Base-by-base conservation (phyloP, 2,797 vertebrate genomes). In the Meriones psammophilus region DNA sequence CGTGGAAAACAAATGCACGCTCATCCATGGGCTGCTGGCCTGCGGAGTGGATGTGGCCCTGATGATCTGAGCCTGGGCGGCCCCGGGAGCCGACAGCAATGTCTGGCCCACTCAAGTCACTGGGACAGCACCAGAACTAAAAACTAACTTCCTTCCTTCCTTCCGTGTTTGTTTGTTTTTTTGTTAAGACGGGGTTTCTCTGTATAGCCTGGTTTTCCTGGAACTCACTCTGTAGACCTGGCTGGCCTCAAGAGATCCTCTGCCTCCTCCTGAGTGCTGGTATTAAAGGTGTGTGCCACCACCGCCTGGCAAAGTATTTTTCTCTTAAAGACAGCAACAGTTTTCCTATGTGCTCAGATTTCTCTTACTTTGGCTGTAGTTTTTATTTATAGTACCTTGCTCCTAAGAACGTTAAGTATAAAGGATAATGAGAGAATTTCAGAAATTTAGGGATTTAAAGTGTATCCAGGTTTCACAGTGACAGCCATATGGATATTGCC, bases 11-110 rank as follows among this genome's bases (percentile, higher is more conserved):
- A n/a, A 5, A 28, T 18, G 85, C 71, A 8, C 54, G 71, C 26
- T 5, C 56, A 26, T 58, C 50, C 2, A 15, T 33, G 81, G 17
- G 62, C 54, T 60, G 68, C 50, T 28, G 33, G 26, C n/a, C 50
- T 15, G 50, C 14, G 15, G 1, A 4, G 24, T 9, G 14, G 18
- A 28, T 9, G 62, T 7, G 18, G 33, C 64, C 39, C 0, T 5
- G 62, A 46, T 17, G 17, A 62, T 33, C 39, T 33, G 62, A 28
- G 83, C 15, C 17, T 14, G 62, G 81, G 28, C 33, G 36, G 7
- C 8, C 62, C 39, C 62, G 13, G 81, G 60, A 17, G 62, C 17
- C 9, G 14, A 46, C 33, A 66, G 26, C 81, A 42, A 8, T 83
- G 39, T 64, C 58, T 46, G 36, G 3, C 17, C 80, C 80, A 42